Evolutionary conservation across 1,140 invertebrate species (phyloP), one percentile per base, ranked within the genome.

Genomic region (Drosophila gunungcola): DNA sequence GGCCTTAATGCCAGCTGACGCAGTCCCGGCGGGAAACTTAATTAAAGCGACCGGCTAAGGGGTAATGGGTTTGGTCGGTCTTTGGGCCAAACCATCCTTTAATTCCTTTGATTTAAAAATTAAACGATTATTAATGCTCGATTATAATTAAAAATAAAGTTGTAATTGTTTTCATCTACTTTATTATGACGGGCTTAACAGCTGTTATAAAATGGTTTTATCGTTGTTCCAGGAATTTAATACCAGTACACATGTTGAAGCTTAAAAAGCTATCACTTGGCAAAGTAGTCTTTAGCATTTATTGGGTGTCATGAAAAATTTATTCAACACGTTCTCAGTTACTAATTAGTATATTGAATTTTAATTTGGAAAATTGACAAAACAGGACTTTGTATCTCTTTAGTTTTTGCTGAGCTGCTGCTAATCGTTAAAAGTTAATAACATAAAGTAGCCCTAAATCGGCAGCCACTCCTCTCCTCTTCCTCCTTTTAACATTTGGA

Each of bases 1-100:
- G 80, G 60, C 76, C 76, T 54, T 76, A 84, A 70, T 75, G 70
- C 65, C 70, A 75, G 72, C 60, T 79, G 80, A 84, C 80, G 80
- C 69, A 55, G 53, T 49, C 54, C 52, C 42, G 38, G 64, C 63
- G 55, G 67, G 67, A 57, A 80, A 84, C 64, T 84, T 80, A 80
- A 83, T 83, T 83, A 84, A 84, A 58, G 70, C 1, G 42, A 4
- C 21, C 9, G 36, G 21, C 27, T 42, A 25, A 25, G 4, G 27
- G 25, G 29, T 32, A 9, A 13, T 49, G 32, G n/a, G n/a, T 3
- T 12, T 2, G n/a, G 21, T 13, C n/a, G 29, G 29, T 32, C 16
- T 21, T 21, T 21, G 16, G 16, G 16, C 29, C 29, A 7, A 32
- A 32, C 29, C 7, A 2, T 1, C 29, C 29, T 32, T 32, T 6